phyloP scores from a whole-genome alignment of 1,140 invertebrate genomes.

The Anoplolepis gracilipes region DNA sequence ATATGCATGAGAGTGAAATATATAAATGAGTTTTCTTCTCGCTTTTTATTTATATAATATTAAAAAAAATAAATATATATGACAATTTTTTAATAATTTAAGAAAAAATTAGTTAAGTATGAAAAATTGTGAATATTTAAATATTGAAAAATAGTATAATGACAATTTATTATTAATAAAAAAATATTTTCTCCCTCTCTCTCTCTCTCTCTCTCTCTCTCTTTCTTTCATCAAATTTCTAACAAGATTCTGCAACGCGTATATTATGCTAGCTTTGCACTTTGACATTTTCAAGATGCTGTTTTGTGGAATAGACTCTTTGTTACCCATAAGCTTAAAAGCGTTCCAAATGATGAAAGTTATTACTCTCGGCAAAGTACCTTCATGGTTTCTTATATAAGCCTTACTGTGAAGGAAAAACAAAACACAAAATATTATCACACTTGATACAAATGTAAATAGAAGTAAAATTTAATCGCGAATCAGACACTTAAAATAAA shows the following conservation, averaged over 20 bases:
- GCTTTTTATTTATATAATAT: not conserved
- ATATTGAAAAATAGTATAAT: not conserved
- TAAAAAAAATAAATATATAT: not conserved
- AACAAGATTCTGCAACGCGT: not conserved
- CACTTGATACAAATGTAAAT: not conserved
- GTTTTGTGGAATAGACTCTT: not conserved
- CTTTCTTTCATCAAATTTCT: not conserved
- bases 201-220: too few species aligned
- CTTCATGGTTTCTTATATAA: not conserved
- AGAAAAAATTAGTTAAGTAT: not conserved
- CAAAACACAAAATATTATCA: not conserved
- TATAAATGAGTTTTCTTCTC: not conserved
- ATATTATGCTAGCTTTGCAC: not conserved
- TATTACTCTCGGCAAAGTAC: not conserved
- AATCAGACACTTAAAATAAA: not conserved
- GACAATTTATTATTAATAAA: not conserved
- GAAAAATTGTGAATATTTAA: not conserved
- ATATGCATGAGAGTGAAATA: not conserved
- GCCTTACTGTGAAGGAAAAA: not conserved
- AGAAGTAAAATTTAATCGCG: not conserved
- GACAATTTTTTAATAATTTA: not conserved
- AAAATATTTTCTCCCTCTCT: not conserved
- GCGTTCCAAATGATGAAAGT: not conserved
- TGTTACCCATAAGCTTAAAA: constrained; percentile 21
- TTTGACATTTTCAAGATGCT: not conserved